phyloP scores from a whole-genome alignment of 1,140 invertebrate species.

The Aphidius gifuensis region DNA sequence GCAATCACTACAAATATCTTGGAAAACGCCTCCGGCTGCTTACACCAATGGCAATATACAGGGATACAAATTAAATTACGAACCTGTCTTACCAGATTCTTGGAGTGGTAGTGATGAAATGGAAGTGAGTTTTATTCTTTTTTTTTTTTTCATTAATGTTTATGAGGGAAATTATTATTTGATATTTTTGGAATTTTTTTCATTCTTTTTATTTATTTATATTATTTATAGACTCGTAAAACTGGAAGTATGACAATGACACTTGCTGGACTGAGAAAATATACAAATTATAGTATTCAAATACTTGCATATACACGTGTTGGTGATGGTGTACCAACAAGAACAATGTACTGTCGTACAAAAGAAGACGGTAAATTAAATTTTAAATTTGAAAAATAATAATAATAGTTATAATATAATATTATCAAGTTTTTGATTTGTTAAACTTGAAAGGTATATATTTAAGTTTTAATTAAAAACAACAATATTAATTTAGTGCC shows the following conservation, averaged over 20 bases:
- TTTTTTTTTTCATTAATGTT: conserved; percentile 4
- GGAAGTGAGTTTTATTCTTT: conserved; percentile 50
- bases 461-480: not conserved
- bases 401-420: not conserved
- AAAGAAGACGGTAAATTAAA: conserved; percentile 71
- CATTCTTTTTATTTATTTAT: not conserved
- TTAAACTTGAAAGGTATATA: not conserved
- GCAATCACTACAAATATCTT: conserved; percentile 75
- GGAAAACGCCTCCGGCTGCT: conserved; percentile 76
- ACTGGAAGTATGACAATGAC: conserved; percentile 68
- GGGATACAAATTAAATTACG: conserved; percentile 77
- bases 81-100: conserved; percentile 62
- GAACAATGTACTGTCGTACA: conserved; percentile 72
- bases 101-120: conserved; percentile 61
- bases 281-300: conserved; percentile 84
- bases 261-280: conserved; percentile 68
- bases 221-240: conserved; percentile 48
- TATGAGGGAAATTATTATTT: not conserved
- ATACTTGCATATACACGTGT: conserved; percentile 78
- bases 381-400: conserved; percentile 20
- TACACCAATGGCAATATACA: conserved; percentile 77
- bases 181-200: not conserved
- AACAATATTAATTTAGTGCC: conserved; percentile 61
- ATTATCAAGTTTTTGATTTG: not conserved
- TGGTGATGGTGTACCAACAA: conserved; percentile 72